These are phyloP conservation scores for Trematomus loennbergii DNA, from an alignment of 2,113 vertebrate species.

Conservation along the genomic window DNA sequence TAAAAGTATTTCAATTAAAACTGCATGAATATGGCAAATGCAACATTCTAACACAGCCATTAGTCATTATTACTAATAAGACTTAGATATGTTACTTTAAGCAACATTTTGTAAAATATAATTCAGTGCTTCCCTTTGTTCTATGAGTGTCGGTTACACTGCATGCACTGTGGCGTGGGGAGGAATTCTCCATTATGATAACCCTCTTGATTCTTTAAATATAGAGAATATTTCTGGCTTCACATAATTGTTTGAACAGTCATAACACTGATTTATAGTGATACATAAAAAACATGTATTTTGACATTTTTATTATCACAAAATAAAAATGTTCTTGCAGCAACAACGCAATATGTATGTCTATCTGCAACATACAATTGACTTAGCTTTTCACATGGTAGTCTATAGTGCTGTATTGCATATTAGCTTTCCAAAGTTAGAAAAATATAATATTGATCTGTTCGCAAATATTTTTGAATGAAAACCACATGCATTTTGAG, in stretches of 20 bases:
- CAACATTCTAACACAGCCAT: not conserved
- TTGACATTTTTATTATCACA: too few species aligned
- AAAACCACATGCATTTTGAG: too few species aligned
- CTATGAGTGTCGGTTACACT: not conserved
- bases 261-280: too few species aligned
- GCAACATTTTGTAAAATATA: not conserved
- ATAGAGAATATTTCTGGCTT: not conserved
- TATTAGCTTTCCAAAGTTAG: not conserved
- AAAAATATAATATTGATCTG: not conserved
- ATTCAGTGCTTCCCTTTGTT: conserved; percentile 9
- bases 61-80: not conserved
- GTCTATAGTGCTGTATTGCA: conserved; percentile 1
- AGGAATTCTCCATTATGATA: not conserved
- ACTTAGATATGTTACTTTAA: conserved; percentile 5
- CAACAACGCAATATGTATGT: not conserved
- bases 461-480: not conserved
- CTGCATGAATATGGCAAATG: not conserved
- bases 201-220: not conserved
- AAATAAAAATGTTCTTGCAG: not conserved
- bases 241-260: not conserved
- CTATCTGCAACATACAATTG: not conserved
- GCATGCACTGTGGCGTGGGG: not conserved
- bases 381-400: not conserved
- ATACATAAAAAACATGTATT: too few species aligned
- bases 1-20: not conserved